Evolutionary conservation across 30 jellyfish, hydroid and myxozoan species (phyloP).

Genomic region (Pseudorhiza aurosa): DNA sequence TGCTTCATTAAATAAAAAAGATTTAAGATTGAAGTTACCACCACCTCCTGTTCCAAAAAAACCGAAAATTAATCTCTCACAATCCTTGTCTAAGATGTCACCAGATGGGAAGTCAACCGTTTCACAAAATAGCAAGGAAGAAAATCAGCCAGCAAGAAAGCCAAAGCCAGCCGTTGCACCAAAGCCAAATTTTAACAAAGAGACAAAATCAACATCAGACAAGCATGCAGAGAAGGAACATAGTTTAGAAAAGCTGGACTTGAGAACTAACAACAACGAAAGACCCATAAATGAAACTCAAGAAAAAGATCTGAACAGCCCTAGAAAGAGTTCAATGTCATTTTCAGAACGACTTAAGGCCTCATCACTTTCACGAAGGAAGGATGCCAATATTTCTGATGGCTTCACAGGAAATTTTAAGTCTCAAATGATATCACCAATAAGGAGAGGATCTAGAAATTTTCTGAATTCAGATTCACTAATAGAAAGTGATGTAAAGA

Average conservation of each 20-base stretch:
- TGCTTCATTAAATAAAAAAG: not conserved
- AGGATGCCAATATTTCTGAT: conserved; percentile 35
- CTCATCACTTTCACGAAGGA: conserved; percentile 43
- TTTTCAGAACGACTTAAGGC: conserved; percentile 62
- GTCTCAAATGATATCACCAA: conserved; percentile 65
- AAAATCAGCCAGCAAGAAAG: not conserved
- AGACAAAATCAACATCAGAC: not conserved
- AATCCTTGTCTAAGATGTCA: not conserved
- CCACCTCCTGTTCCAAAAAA: conserved; percentile 78
- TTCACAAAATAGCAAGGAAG: not conserved
- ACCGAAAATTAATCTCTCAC: conserved; percentile 16
- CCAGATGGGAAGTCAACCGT: not conserved
- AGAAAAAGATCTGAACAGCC: conserved; percentile 10
- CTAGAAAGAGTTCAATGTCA: conserved; percentile 29
- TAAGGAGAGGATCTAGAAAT: conserved; percentile 64
- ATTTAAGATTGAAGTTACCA: conserved; percentile 27
- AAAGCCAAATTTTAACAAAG: not conserved
- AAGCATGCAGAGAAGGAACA: not conserved
- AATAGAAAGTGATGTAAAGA: not conserved
- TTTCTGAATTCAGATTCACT: conserved; percentile 31
- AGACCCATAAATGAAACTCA: not conserved
- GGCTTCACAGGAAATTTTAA: conserved; percentile 18
- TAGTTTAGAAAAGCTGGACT: not conserved
- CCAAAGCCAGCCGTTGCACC: conserved; percentile 62
- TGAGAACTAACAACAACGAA: not conserved